Evolutionary conservation across 2,797 vertebrate species (phyloP), one percentile per base, ranked within the genome.

Genomic region (Emydoidea blandingii): DNA sequence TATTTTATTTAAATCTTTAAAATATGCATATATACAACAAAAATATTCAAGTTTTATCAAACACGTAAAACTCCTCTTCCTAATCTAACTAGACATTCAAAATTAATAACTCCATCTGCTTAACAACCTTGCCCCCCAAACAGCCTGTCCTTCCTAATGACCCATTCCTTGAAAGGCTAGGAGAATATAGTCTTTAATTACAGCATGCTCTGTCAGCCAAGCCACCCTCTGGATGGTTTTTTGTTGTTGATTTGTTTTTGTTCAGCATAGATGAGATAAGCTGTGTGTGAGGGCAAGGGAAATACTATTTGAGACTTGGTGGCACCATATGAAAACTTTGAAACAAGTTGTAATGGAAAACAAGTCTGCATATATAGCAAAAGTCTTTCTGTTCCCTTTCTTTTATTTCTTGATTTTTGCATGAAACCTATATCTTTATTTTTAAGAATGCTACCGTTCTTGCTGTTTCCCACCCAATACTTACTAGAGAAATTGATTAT

Each of bases 131-230:
- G 31, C 14, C 31, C 31, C 14, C 31, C 59, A 59, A 14, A 44
- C 88, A 5, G 29, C 37, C 37, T 47, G 27, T 29, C 47, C 65
- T 81, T 62, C 87, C 90, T 79, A 80, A 31, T 65, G 86, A 68
- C 94, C 90, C 83, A 79, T 92, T 89, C 86, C 90, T 41, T 94
- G 88, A 68, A n/a, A n/a, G 89, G 37, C 83, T 76, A 29, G 21
- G 93, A 95, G 59, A 81, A 84, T 92, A 86, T 41, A 37, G n/a
- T 37, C n/a, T 72, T 37, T 34, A 72, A 14, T 72, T 54, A 54
- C 53, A 54, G 65, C 18, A 41, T 41, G 65, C 29, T 15, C n/a
- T 72, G 65, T 23, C 5, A 72, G 65, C 18, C n/a, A 72, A 41
- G 12, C 29, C 57, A 31, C 27, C 57, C 29, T 59, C 29, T 31